A percentile compares a stretch with the other conserved stretches of the same genome.
Evolutionary conservation across 35 echinoderm and acorn worm species (phyloP).

Genomic region (Lytechinus variegatus): DNA sequence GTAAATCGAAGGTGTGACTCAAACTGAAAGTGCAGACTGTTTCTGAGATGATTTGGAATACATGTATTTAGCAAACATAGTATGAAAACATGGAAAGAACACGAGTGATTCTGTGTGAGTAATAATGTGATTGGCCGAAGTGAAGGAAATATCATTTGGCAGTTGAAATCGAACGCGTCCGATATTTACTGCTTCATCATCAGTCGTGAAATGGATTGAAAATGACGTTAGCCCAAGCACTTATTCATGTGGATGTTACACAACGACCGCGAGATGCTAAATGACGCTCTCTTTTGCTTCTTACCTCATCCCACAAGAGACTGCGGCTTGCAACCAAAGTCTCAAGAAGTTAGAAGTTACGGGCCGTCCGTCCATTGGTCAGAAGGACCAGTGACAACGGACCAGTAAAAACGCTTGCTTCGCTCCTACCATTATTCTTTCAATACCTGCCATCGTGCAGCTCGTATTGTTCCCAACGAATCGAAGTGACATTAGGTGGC

Average conservation of each 20-base stretch:
- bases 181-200: not conserved
- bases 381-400: not conserved
- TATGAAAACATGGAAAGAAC: not conserved
- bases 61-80: not conserved
- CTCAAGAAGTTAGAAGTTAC: not conserved
- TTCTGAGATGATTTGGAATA: not conserved
- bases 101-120: not conserved
- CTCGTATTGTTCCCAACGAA: constrained; percentile 7
- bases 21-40: not conserved
- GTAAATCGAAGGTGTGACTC: not conserved
- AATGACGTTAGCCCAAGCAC: not conserved
- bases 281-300: not conserved
- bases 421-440: not conserved
- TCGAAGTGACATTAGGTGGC: constrained; percentile 40
- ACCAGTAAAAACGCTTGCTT: constrained; percentile 27
- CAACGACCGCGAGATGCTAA: not conserved
- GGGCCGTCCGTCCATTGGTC: not conserved
- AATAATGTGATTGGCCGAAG: not conserved
- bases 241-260: not conserved
- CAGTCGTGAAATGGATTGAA: not conserved
- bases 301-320: not conserved
- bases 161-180: not conserved
- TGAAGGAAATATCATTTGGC: not conserved
- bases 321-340: not conserved
- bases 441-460: not conserved